Conservation (phyloP, 2,797 vertebrate genomes). For the Characodon lateralis region DNA sequence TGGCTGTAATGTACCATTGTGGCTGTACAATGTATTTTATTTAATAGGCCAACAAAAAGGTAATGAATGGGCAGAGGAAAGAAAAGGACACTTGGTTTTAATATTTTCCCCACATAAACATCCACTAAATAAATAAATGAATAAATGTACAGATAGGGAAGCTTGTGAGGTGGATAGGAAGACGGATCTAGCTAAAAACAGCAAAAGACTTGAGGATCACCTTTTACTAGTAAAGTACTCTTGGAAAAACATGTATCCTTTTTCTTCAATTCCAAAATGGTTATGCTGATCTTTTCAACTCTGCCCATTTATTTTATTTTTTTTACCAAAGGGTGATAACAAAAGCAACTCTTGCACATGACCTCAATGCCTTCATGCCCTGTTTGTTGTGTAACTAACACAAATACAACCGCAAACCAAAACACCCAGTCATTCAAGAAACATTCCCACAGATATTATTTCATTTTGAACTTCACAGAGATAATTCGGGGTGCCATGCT, state of each 20-base stretch:
- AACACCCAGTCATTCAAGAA: slow-evolving; percentile 50
- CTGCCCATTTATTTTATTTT: slow-evolving; percentile 10
- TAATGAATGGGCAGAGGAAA: too few species aligned
- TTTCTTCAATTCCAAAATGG: neutral
- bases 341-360: slow-evolving; percentile 41
- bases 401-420: slow-evolving; percentile 43
- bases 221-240: neutral
- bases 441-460: slow-evolving; percentile 58
- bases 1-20: too few species aligned
- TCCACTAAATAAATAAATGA: neutral
- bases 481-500: slow-evolving; percentile 78
- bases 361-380: slow-evolving; percentile 36
- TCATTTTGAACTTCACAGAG: slow-evolving; percentile 81
- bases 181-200: neutral
- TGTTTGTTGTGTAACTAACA: slow-evolving; percentile 41
- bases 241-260: neutral
- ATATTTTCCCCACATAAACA: too few species aligned
- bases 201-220: neutral
- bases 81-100: too few species aligned
- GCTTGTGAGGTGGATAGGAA: neutral
- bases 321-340: slow-evolving; percentile 21
- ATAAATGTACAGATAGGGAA: neutral
- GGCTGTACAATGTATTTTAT: too few species aligned
- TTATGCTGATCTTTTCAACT: neutral
- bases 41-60: too few species aligned